A percentile compares a stretch with the other conserved stretches of the same genome.
These are phyloP conservation scores for Drosophila tripunctata DNA, from an alignment of 2,888 invertebrate species.

Conservation along the genomic window DNA sequence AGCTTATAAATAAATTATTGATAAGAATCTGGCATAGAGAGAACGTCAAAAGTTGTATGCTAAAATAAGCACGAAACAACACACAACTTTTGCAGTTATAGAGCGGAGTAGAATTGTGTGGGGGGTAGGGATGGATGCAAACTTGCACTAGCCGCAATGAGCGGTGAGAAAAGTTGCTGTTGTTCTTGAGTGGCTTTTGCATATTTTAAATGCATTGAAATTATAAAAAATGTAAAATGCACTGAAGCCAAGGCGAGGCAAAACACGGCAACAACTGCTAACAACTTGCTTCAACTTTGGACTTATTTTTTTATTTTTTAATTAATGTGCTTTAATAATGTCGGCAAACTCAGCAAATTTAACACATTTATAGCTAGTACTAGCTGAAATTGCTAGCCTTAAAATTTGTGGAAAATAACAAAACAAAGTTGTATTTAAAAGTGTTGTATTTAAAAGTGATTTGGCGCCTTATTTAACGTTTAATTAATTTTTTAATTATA, in stretches of 20 bases:
- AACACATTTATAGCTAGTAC: too few species aligned
- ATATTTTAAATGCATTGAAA: constrained; percentile 65
- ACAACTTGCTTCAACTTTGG: constrained; percentile 40
- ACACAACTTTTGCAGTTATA: constrained; percentile 28
- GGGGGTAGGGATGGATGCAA: background rate
- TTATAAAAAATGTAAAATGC: constrained; percentile 38
- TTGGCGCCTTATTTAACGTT: too few species aligned
- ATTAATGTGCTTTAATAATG: constrained; percentile 40
- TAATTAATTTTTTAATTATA: too few species aligned
- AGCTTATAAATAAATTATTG: constrained; percentile 80
- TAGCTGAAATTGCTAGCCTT: too few species aligned
- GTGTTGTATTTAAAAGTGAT: too few species aligned
- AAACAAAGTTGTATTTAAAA: too few species aligned
- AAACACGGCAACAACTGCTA: constrained; percentile 21
- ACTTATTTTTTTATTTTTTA: constrained; percentile 49
- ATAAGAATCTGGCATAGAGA: constrained; percentile 75
- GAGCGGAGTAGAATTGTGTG: background rate
- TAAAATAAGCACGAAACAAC: constrained; percentile 62
- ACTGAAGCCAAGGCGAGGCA: background rate
- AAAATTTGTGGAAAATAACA: too few species aligned
- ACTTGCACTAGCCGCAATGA: constrained; percentile 21
- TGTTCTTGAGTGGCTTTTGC: constrained; percentile 45
- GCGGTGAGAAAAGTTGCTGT: constrained; percentile 23
- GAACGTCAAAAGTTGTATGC: constrained; percentile 73
- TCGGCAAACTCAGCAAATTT: too few species aligned